Evolutionary conservation across 2,797 vertebrate genomes (phyloP), one percentile per base, ranked within the genome.

Genomic region (Chloroceryle amazona): DNA sequence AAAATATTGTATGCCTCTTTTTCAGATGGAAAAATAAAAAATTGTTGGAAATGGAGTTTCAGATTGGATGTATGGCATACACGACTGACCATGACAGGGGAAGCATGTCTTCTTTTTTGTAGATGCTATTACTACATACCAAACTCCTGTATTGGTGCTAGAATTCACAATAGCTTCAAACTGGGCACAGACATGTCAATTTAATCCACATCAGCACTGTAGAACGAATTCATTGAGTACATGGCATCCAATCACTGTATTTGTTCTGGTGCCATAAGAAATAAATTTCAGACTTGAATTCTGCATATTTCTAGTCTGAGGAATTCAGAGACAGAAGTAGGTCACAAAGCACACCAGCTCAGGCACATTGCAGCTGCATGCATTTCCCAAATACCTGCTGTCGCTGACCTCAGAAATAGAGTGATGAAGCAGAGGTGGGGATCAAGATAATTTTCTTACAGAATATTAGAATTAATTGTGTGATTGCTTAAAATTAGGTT

Each of bases 311-410:
- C 31, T 79, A 84, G 94, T 82, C 82, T 28, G 89, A 79, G 80
- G 85, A 94, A 41, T 68, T 84, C 31, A 54, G 66, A 88, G 85
- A 55, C 33, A 89, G 80, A 94, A 96, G 42, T 84, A 95, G 93
- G 94, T 96, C 92, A 94, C 44, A 70, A 81, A 90, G 33, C 54
- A 62, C 37, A 35, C n/a, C n/a, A 85, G 54, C 55, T 90, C 60
- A 76, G 61, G 80, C 63, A 89, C 0, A 0, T 49, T 49, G 49
- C n/a, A 88, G 76, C 54, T 94, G 37, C 46, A 10, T 6, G 31
- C 3, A 19, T 57, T 80, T 81, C 62, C 42, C 3, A 4, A 49
- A 1, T 44, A 49, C 58, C 49, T 82, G 41, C 47, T 85, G 39
- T 49, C 28, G n/a, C 39, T 73, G 63, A 41, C 39, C 46, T 63